Base-by-base conservation (phyloP, 2,888 invertebrate species). In the Athalia circularis region DNA sequence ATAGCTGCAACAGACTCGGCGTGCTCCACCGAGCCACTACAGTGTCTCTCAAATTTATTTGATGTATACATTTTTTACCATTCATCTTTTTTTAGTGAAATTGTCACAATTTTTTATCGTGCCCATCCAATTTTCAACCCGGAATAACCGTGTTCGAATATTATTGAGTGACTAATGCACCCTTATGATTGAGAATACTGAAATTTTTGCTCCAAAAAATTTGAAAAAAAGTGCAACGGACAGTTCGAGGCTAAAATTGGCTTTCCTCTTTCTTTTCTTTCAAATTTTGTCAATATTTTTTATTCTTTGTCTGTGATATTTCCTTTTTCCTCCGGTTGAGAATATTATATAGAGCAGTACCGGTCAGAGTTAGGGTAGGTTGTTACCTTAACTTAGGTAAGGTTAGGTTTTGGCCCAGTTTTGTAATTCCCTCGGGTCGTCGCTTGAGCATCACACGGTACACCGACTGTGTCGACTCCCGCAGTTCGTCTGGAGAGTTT, bases 1-100 rank as follows among this genome's bases (percentile, higher is more conserved):
- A 72, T 72, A 72, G 57, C 47, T 72, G 57, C 70, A n/a, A 43
- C n/a, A 43, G 15, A 52, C 67, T 65, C 77, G 77, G 48, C 70
- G 70, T 70, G 62, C 77, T 77, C 70, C 70, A 67, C 70, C 61
- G 68, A 77, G 54, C 50, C 61, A 29, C 68, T 47, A n/a, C 67
- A 68, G 67, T 68, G 77, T 61, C 52, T 67, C 70, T 77, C 77
- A 62, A 59, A 50, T 15, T 3, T 8, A 48, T 8, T 0, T 4
- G 48, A 5, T 61, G 13, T n/a, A 0, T 3, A 13, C 5, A 59
- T 59, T 72, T 59, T 13, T 13, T 15, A 45, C 45, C 8, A 64
- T 9, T 11, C 29, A 6, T 29, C n/a, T 47, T 48, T n/a, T 48
- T 54, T 54, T 54, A 54, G 54, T 54, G 3, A 54, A 54, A 54